phyloP scores from a whole-genome alignment of 2,888 invertebrate genomes.

The Crioceris asparagi region DNA sequence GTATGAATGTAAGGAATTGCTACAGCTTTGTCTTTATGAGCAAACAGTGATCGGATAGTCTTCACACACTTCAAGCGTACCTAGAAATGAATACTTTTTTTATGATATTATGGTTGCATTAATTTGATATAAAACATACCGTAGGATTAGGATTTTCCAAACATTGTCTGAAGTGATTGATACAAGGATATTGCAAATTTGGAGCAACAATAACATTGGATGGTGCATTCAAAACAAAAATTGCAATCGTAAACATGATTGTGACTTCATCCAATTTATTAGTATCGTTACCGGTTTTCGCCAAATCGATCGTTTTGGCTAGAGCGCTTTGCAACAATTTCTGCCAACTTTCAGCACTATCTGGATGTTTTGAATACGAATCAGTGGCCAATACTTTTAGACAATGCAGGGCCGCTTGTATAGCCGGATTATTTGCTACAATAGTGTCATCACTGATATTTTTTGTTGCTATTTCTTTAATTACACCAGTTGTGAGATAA shows the following conservation, averaged over 20 bases:
- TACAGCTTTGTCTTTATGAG: slow-evolving; percentile 56
- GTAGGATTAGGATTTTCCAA: slow-evolving; percentile 53
- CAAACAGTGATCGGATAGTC: slow-evolving; percentile 65
- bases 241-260: slow-evolving; percentile 79
- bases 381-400: slow-evolving; percentile 57
- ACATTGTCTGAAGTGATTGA: slow-evolving; percentile 84
- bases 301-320: slow-evolving; percentile 80
- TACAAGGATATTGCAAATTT: slow-evolving; percentile 80
- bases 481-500: slow-evolving; percentile 81
- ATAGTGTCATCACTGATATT: slow-evolving; percentile 45
- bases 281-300: slow-evolving; percentile 69
- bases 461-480: slow-evolving; percentile 69
- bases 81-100: slow-evolving; percentile 31
- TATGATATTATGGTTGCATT: too few species aligned
- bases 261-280: slow-evolving; percentile 75
- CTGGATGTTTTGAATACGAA: slow-evolving; percentile 52
- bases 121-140: too few species aligned
- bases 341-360: slow-evolving; percentile 61
- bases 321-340: slow-evolving; percentile 77
- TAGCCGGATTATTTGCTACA: slow-evolving; percentile 57
- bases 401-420: slow-evolving; percentile 69
- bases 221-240: slow-evolving; percentile 76
- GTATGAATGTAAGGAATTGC: slow-evolving; percentile 73
- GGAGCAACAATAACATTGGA: slow-evolving; percentile 65
- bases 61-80: slow-evolving; percentile 70